A percentile compares a stretch with the other conserved stretches of the same genome.
These are phyloP conservation scores for Ctena decussata DNA, from an alignment of 2,888 invertebrate species.

Conservation along the genomic window DNA sequence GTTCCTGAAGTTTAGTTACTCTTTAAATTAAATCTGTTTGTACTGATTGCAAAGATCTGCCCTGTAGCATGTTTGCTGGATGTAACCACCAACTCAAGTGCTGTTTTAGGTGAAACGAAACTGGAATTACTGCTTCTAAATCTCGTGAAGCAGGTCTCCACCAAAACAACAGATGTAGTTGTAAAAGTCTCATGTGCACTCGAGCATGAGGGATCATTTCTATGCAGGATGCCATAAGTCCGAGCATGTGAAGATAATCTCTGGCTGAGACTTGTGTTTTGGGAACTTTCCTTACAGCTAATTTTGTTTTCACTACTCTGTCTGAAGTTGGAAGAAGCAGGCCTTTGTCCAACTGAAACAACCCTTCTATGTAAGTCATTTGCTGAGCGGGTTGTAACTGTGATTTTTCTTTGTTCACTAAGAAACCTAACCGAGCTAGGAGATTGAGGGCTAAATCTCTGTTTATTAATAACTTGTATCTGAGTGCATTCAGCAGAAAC, in stretches of 20 bases:
- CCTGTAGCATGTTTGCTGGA: no score
- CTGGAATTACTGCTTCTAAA: no score
- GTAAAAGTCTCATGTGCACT: constrained; percentile 53
- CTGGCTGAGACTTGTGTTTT: no score
- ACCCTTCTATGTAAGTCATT: constrained; percentile 35
- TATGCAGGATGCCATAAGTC: constrained; percentile 47
- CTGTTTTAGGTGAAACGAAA: no score
- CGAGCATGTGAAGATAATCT: constrained; percentile 14
- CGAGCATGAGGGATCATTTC: constrained; percentile 54
- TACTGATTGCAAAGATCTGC: no score
- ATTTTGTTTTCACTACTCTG: constrained; percentile 23
- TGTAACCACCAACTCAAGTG: no score
- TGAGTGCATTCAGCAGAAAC: constrained; percentile 31
- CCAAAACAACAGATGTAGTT: no score
- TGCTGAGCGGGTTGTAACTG: constrained; percentile 30
- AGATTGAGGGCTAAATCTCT: constrained; percentile 32
- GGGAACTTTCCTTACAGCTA: background rate
- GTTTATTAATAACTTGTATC: constrained; percentile 14
- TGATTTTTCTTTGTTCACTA: constrained; percentile 52
- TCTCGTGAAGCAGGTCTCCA: no score
- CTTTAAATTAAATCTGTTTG: no score
- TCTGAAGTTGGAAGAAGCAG: constrained; percentile 38
- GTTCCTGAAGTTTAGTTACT: no score
- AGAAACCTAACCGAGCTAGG: constrained; percentile 40
- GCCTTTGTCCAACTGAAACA: constrained; percentile 21